phyloP scores from a whole-genome alignment of 2,113 vertebrate genomes.

The Pao palembangensis region DNA sequence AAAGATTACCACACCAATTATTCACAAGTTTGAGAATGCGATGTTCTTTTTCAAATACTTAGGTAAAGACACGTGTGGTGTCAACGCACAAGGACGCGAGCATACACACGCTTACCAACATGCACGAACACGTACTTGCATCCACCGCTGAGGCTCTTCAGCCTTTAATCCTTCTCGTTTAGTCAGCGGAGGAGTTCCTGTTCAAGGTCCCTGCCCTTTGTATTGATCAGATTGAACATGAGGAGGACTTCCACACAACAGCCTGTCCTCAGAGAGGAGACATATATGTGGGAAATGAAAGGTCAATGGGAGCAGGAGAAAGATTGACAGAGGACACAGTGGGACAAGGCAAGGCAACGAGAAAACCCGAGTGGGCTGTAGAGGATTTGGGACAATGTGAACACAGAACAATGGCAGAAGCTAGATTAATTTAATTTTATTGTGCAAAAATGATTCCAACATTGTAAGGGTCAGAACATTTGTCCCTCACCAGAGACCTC shows the following conservation, averaged over 20 bases:
- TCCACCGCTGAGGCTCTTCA: constrained; percentile 34
- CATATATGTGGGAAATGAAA: constrained; percentile 60
- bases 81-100: constrained; percentile 33
- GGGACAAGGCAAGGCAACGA: constrained; percentile 43
- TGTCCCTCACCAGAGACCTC: constrained; percentile 49
- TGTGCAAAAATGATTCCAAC: constrained; percentile 65
- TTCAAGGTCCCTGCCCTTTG: constrained; percentile 63
- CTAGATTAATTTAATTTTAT: constrained; percentile 48
- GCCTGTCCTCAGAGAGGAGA: constrained; percentile 51
- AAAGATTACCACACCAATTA: constrained; percentile 45
- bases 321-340: constrained; percentile 51
- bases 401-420: constrained; percentile 31
- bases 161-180: constrained; percentile 62
- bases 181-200: constrained; percentile 51
- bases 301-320: constrained; percentile 57
- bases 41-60: constrained; percentile 23
- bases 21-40: constrained; percentile 50
- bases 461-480: constrained; percentile 53
- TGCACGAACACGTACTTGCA: constrained; percentile 35
- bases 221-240: constrained; percentile 70
- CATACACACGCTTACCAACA: constrained; percentile 25
- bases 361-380: constrained; percentile 28
- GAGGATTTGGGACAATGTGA: constrained; percentile 38
- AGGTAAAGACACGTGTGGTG: constrained; percentile 16
- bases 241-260: constrained; percentile 52